phyloP scores from a whole-genome alignment of 1,140 invertebrate genomes.

The Coptotermes formosanus region DNA sequence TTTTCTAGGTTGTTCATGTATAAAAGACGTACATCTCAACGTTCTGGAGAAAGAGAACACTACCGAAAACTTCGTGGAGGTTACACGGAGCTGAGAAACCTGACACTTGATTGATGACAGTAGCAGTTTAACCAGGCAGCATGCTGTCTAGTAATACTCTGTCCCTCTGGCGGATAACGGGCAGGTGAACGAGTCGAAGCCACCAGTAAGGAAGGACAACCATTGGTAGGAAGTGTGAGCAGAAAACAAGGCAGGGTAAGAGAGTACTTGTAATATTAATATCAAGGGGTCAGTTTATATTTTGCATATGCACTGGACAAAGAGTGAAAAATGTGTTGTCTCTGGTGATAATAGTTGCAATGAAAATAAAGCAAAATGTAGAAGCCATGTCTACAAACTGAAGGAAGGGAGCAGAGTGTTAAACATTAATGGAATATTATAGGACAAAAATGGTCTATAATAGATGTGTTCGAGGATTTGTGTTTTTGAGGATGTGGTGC shows the following conservation, averaged over 20 bases:
- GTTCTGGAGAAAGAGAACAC: constrained; percentile 16
- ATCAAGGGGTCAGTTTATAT: no score
- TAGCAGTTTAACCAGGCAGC: not conserved
- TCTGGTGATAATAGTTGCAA: no score
- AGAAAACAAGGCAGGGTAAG: not conserved
- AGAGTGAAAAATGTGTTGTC: no score
- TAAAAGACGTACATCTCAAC: constrained; percentile 31
- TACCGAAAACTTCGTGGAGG: constrained; percentile 37
- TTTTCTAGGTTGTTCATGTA: constrained; percentile 36
- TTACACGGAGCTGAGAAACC: constrained; percentile 37
- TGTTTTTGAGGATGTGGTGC: no score
- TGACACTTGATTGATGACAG: constrained; percentile 35
- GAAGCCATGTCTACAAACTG: no score
- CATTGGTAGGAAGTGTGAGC: not conserved
- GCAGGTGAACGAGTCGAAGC: not conserved
- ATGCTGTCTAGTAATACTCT: not conserved
- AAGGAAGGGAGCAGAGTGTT: no score
- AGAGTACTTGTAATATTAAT: not conserved
- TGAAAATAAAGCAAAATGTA: no score
- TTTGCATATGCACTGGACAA: no score
- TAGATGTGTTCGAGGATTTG: no score
- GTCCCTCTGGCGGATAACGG: not conserved
- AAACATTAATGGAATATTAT: no score
- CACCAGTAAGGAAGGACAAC: constrained; percentile 10
- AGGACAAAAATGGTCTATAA: no score